phyloP scores from a whole-genome alignment of 2,113 vertebrate genomes.

The Periophthalmus modestus region DNA sequence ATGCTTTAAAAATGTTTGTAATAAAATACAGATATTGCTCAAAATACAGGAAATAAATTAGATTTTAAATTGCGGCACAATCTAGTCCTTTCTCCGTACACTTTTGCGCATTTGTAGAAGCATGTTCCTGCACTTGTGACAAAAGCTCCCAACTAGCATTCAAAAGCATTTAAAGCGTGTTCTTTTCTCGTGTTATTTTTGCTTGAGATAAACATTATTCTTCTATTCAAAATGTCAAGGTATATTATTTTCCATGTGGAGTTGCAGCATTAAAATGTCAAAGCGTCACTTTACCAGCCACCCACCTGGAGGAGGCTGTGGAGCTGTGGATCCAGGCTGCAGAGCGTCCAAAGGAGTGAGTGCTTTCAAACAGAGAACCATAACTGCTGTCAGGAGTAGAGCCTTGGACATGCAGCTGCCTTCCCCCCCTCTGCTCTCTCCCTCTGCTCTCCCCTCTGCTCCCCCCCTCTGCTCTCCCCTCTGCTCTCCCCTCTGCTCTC shows the following conservation, averaged over 20 bases:
- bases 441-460: conserved; percentile 80
- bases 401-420: conserved; percentile 30
- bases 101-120: neutral
- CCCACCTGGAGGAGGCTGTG: conserved; percentile 56
- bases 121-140: neutral
- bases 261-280: conserved; percentile 28
- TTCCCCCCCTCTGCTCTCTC: conserved; percentile 71
- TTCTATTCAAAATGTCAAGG: conserved; percentile 34
- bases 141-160: neutral
- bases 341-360: conserved; percentile 35
- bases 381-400: conserved; percentile 78
- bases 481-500: conserved; percentile 81
- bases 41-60: too few species aligned
- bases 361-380: conserved; percentile 58
- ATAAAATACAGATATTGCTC: too few species aligned
- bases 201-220: conserved; percentile 10
- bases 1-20: too few species aligned
- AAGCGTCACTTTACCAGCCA: conserved; percentile 15
- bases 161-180: neutral
- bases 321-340: conserved; percentile 37
- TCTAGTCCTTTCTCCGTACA: too few species aligned
- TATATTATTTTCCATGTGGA: conserved; percentile 27
- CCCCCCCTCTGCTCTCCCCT: conserved; percentile 84
- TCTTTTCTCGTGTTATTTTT: conserved; percentile 8
- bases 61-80: neutral